Base-by-base conservation (phyloP, 2,113 vertebrate species). In the Penelope pileata region DNA sequence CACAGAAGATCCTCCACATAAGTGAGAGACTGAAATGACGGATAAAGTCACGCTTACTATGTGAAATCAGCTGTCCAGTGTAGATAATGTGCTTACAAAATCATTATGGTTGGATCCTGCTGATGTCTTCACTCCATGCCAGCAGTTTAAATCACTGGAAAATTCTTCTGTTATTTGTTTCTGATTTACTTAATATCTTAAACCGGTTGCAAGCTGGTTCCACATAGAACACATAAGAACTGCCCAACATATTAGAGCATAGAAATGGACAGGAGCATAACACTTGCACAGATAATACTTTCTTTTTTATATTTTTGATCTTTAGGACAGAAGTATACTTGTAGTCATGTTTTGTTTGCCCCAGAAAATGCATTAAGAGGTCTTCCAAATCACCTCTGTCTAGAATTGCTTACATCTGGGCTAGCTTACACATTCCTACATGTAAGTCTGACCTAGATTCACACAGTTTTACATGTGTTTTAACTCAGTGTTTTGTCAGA, bases 1-100 rank as follows among this genome's bases (percentile, higher is more conserved):
- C 70, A 68, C 34, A 32, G 22, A 88, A 38, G 51, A 48, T 88
- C 79, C 59, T 73, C 27, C 19, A 8, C 13, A n/a, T 87, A 87
- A 59, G 8, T 88, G 67, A 59, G 53, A 92, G 56, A 38, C 83
- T 30, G 32, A 86, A 67, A 29, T 48, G 40, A 77, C 51, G 24
- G 63, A 83, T 77, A 89, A 73, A 77, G 26, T 73, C 70, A 62
- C 66, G 12, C 24, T 79, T 66, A 47, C 42, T 73, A 24, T 75
- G 84, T 95, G 69, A 84, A 95, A 88, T 92, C 70, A 86, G 77
- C 88, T 89, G 85, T 91, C 86, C 90, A 62, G 53, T 38, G 19
- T 50, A 90, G 76, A 93, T 81, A 95, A 96, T 86, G 92, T 48
- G 34, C 40, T 96, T 94, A 85, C 40, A 78, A 77, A 92, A 69